Evolutionary conservation across 2,797 vertebrate genomes (phyloP).

Genomic region (Carcharodon carcharias): DNA sequence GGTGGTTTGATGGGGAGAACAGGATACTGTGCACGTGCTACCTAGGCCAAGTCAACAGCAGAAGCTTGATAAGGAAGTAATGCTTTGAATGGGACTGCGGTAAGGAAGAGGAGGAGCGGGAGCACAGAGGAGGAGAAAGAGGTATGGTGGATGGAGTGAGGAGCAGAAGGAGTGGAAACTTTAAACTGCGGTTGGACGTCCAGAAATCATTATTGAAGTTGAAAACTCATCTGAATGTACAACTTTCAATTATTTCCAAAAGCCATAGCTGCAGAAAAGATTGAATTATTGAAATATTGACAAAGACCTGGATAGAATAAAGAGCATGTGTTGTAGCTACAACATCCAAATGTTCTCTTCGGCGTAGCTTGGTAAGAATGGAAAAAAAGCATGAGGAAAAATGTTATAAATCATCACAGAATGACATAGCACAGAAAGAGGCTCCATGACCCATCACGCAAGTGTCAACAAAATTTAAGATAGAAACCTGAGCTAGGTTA

Average conservation of each 20-base stretch:
- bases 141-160: too few relatives aligned
- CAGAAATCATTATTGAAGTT: not conserved
- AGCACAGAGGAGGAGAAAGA: not conserved
- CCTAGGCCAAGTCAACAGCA: too few relatives aligned
- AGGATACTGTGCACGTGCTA: too few relatives aligned
- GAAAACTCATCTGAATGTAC: too few relatives aligned
- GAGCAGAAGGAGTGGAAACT: not conserved
- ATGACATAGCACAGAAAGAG: not conserved
- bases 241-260: too few relatives aligned
- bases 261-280: not conserved
- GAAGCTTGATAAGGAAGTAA: too few relatives aligned
- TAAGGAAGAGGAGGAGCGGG: not conserved
- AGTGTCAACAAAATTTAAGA: not conserved
- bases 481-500: not conserved
- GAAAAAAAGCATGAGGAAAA: not conserved
- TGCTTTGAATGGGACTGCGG: too few relatives aligned
- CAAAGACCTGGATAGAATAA: not conserved
- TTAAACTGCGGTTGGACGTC: not conserved
- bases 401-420: not conserved
- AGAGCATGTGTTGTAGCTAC: not conserved
- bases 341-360: not conserved
- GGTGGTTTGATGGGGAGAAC: too few relatives aligned
- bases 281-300: not conserved
- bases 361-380: not conserved
- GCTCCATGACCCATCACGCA: not conserved